These are phyloP conservation scores for Marronus borbonicus DNA, from an alignment of 2,888 invertebrate genomes.

Conservation along the genomic window DNA sequence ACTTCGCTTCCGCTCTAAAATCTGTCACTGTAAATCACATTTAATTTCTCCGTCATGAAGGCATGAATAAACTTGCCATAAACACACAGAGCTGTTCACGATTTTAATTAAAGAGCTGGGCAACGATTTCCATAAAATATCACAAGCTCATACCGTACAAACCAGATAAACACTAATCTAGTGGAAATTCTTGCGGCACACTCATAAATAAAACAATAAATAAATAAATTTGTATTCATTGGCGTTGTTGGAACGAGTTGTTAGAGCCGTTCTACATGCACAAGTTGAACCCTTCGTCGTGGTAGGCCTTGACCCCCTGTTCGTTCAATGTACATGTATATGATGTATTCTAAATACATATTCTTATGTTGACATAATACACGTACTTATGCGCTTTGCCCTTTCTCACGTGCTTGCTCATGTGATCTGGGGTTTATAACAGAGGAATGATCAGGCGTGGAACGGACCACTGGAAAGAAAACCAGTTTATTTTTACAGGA, in stretches of 20 bases:
- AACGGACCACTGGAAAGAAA: no score
- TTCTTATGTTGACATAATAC: no score
- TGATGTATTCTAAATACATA: no score
- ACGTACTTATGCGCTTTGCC: no score
- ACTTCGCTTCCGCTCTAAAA: constrained; percentile 11
- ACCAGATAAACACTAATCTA: constrained; percentile 13
- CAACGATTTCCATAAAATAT: constrained; percentile 26
- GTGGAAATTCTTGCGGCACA: constrained; percentile 13
- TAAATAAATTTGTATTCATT: constrained; percentile 31
- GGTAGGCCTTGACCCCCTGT: background rate
- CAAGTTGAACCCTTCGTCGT: constrained; percentile 11
- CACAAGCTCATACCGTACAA: background rate
- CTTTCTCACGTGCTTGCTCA: no score
- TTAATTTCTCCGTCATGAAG: constrained; percentile 12
- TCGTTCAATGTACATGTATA: background rate
- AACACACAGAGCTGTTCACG: constrained; percentile 17
- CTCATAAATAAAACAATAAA: constrained; percentile 30
- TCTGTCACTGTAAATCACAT: constrained; percentile 17
- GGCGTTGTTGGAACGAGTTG: constrained; percentile 20
- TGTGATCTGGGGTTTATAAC: no score
- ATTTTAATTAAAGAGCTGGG: constrained; percentile 15
- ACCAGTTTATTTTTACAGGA: no score
- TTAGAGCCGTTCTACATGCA: constrained; percentile 19
- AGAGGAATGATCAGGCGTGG: no score
- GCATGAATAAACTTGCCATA: constrained; percentile 23